These are phyloP conservation scores for Pagrus major DNA, from an alignment of 2,113 vertebrate species.

Conservation along the genomic window DNA sequence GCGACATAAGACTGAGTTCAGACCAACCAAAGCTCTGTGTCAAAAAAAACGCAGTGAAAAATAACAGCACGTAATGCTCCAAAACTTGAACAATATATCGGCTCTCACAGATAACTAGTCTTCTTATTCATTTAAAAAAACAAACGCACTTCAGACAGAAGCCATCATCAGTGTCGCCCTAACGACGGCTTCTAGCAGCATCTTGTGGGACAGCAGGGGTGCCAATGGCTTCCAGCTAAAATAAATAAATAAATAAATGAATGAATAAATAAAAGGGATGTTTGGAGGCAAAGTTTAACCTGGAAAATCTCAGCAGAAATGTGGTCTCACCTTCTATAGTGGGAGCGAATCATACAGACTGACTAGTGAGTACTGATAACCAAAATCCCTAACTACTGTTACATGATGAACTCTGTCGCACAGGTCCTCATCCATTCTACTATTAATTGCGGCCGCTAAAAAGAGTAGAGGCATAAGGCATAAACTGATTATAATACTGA, in stretches of 20 bases:
- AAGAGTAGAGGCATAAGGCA: constrained; percentile 6
- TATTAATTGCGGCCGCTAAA: constrained; percentile 29
- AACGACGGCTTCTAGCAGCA: too few relatives aligned
- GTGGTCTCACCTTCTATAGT: neutral
- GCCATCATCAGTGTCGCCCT: too few relatives aligned
- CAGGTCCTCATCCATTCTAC: constrained; percentile 2
- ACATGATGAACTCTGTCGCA: constrained; percentile 10
- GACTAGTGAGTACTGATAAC: neutral
- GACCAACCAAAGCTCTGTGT: neutral
- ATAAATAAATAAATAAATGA: neutral
- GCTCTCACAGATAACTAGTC: too few relatives aligned
- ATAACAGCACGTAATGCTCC: too few relatives aligned
- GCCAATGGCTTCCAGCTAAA: neutral
- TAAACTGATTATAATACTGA: constrained; percentile 55
- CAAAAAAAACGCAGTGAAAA: too few relatives aligned
- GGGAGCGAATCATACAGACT: neutral
- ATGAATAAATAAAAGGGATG: too few relatives aligned
- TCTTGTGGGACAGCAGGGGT: neutral
- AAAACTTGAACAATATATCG: too few relatives aligned
- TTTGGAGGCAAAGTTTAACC: too few relatives aligned
- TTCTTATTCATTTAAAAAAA: too few relatives aligned
- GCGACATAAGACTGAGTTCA: neutral
- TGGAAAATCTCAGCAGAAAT: too few relatives aligned
- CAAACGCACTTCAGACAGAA: too few relatives aligned
- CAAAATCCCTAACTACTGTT: constrained; percentile 10